A percentile compares a stretch with the other conserved stretches of the same genome.
Conservation (phyloP, 2,113 vertebrate genomes). For the Xyrauchen texanus region DNA sequence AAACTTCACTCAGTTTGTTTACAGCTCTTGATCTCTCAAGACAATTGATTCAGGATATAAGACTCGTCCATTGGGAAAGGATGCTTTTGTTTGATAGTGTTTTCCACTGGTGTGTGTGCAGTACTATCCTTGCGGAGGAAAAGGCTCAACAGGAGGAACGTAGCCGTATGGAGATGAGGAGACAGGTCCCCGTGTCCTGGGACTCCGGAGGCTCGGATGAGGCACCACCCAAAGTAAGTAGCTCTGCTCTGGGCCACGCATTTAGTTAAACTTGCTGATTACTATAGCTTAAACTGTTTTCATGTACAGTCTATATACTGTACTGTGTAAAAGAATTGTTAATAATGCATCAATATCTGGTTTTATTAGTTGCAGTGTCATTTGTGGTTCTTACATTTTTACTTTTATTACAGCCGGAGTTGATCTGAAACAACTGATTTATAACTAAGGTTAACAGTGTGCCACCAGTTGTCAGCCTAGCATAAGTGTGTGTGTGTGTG, state of each 20-base stretch:
- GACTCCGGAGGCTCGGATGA: slow-evolving; percentile 94
- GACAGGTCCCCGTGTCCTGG: slow-evolving; percentile 94
- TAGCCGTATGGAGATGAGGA: slow-evolving; percentile 94
- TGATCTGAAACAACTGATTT: slow-evolving; percentile 8
- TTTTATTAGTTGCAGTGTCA: background rate
- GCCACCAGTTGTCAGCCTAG: slow-evolving; percentile 18
- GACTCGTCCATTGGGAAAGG: too few species aligned
- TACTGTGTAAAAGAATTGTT: background rate
- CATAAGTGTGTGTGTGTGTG: background rate
- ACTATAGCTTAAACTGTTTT: background rate
- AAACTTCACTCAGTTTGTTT: background rate
- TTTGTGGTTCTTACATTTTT: background rate
- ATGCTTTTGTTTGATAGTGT: slow-evolving; percentile 43
- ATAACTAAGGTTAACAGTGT: slow-evolving; percentile 19
- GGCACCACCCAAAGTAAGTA: slow-evolving; percentile 93
- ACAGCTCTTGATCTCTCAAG: background rate
- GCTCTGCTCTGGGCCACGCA: background rate
- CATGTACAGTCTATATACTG: background rate
- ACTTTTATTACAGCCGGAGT: slow-evolving; percentile 1
- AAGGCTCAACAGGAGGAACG: slow-evolving; percentile 95
- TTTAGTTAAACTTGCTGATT: background rate
- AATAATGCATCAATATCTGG: background rate
- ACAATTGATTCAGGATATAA: background rate
- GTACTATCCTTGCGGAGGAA: slow-evolving; percentile 96
- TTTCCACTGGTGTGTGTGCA: slow-evolving; percentile 57